A percentile compares a stretch with the other conserved stretches of the same genome.
phyloP scores from a whole-genome alignment of 2,113 vertebrate genomes.

The Marmota flaviventris region DNA sequence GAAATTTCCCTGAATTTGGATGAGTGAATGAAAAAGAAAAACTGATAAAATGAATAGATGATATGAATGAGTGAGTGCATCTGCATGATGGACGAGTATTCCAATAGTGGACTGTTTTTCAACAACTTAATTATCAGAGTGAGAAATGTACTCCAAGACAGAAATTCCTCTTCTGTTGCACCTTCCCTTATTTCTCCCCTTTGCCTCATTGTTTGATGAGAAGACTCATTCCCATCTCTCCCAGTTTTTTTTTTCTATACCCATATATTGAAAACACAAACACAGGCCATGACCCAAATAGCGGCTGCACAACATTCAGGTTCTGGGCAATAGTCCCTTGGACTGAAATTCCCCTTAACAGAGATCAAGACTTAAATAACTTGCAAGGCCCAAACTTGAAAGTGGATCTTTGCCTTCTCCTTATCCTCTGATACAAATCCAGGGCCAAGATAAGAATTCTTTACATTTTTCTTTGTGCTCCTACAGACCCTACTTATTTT shows the following conservation, averaged over 20 bases:
- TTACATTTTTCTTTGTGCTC: not conserved
- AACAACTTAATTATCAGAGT: not conserved
- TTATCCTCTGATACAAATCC: not conserved
- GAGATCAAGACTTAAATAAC: not conserved
- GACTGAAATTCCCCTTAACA: not conserved
- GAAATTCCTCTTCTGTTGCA: not conserved
- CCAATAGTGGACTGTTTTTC: not conserved
- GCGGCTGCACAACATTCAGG: not conserved
- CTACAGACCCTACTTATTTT: not conserved
- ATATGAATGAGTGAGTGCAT: not conserved
- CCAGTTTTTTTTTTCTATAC: not conserved
- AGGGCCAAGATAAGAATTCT: not conserved
- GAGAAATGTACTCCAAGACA: not conserved
- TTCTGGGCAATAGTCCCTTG: not conserved
- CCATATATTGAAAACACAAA: not conserved
- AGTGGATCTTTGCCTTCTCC: not conserved
- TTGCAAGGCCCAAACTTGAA: not conserved
- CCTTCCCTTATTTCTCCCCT: not conserved
- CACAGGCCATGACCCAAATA: not conserved
- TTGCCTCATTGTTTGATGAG: not conserved
- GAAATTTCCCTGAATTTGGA: not conserved
- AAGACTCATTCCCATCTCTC: not conserved
- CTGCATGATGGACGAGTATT: not conserved
- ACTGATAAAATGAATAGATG: not conserved
- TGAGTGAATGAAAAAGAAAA: constrained; percentile 42